Percentiles rank a stretch among this genome's conserved stretches.
These are phyloP conservation scores for Napeogenes sylphis DNA, from an alignment of 2,888 invertebrate species.

Conservation along the genomic window DNA sequence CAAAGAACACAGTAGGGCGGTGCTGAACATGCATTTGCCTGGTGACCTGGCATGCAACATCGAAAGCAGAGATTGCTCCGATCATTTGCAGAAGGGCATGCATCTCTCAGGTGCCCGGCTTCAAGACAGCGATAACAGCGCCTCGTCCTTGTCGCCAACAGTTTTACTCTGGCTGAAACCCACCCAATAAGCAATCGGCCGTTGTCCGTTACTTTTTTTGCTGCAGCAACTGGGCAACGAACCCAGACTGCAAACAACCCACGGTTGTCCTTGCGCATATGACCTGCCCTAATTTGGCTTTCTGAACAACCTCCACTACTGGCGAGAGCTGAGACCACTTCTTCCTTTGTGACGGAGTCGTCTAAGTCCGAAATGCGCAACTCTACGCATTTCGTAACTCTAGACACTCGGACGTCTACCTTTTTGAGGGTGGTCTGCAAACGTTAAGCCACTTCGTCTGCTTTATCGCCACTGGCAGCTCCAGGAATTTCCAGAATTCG, in stretches of 20 bases:
- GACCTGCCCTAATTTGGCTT: slow-evolving; percentile 8
- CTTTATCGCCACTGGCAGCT: not conserved
- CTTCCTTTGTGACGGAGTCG: slow-evolving; percentile 19
- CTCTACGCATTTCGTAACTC: slow-evolving; percentile 12
- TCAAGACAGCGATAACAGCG: not conserved
- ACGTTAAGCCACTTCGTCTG: not conserved
- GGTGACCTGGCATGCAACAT: not conserved
- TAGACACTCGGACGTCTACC: not conserved
- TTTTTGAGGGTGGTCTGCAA: not conserved
- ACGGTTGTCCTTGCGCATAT: slow-evolving; percentile 1
- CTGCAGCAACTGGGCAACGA: no score
- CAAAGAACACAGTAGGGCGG: not conserved
- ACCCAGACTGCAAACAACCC: not conserved
- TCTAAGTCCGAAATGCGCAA: slow-evolving; percentile 28
- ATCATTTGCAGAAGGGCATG: not conserved
- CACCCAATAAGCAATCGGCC: no score
- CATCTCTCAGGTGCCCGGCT: not conserved
- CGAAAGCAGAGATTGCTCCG: not conserved
- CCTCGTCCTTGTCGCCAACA: not conserved
- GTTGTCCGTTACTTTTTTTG: no score
- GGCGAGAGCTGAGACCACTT: no score
- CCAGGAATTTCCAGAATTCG: not conserved
- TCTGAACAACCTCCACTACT: slow-evolving; percentile 10
- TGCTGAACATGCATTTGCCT: not conserved
- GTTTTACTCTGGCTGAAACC: not conserved